Evolutionary conservation across 2,113 vertebrate genomes (phyloP).

Genomic region (Sceloporus tristichus): DNA sequence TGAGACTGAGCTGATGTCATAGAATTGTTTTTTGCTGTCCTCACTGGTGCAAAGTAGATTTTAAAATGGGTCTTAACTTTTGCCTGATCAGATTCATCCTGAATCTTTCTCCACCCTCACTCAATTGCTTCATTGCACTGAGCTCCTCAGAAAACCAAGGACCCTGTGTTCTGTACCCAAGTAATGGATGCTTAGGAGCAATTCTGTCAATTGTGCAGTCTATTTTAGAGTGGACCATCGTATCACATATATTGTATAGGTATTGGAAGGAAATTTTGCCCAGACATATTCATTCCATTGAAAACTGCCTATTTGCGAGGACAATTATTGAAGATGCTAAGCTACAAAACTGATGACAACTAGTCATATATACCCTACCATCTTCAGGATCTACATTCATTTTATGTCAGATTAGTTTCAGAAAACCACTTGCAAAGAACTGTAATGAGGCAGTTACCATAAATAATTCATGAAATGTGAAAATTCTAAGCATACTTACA

Average conservation of each 20-base stretch:
- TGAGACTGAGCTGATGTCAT: too few species aligned
- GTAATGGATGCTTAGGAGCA: too few species aligned
- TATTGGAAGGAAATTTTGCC: background rate
- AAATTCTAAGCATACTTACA: background rate
- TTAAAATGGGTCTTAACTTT: too few species aligned
- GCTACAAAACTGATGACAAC: background rate
- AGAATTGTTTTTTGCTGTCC: too few species aligned
- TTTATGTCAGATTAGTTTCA: constrained; percentile 21
- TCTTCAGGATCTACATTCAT: constrained; percentile 24
- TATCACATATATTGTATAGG: background rate
- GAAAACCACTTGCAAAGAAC: constrained; percentile 40
- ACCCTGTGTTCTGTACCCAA: too few species aligned
- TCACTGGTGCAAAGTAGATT: too few species aligned
- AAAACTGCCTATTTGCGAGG: background rate
- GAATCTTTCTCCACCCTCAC: too few species aligned
- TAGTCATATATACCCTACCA: background rate
- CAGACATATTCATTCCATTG: background rate
- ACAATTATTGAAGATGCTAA: background rate
- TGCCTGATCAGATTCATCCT: too few species aligned
- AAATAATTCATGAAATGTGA: constrained; percentile 38
- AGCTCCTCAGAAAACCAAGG: too few species aligned
- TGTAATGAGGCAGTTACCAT: constrained; percentile 14
- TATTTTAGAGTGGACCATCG: too few species aligned
- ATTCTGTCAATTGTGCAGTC: too few species aligned
- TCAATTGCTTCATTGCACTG: too few species aligned